Percentiles rank a stretch among this genome's conserved stretches.
phyloP scores from a whole-genome alignment of 2,797 vertebrate species.

The Poecilia velifera region DNA sequence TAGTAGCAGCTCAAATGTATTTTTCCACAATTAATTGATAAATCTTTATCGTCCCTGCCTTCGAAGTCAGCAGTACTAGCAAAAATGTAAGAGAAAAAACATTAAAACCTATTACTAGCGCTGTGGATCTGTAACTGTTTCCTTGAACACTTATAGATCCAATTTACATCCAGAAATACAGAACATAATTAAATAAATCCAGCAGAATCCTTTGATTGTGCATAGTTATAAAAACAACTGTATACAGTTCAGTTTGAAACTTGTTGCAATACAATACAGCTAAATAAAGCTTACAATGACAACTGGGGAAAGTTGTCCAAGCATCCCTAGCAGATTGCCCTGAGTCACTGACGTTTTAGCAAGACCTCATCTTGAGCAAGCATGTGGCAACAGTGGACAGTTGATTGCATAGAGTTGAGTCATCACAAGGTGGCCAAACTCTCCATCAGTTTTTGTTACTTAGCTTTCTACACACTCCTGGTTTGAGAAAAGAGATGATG shows the following conservation, averaged over 20 bases:
- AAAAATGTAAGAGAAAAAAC: not conserved
- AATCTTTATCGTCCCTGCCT: no score
- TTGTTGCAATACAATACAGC: not conserved
- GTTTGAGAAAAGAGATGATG: not conserved
- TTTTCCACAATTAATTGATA: not conserved
- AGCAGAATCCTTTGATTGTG: not conserved
- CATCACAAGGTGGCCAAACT: not conserved
- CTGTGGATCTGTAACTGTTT: not conserved
- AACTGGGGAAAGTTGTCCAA: not conserved
- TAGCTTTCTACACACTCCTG: not conserved
- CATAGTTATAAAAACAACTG: not conserved
- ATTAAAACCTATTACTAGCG: no score
- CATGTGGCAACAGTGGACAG: not conserved
- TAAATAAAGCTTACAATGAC: not conserved
- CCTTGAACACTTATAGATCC: not conserved
- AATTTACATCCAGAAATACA: not conserved
- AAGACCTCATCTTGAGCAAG: not conserved
- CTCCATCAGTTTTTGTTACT: conserved; percentile 2
- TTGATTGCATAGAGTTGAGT: conserved; percentile 3
- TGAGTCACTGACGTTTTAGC: not conserved
- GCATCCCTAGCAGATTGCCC: not conserved
- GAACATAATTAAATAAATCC: not conserved
- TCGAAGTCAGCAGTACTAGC: not conserved
- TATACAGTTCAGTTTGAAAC: not conserved
- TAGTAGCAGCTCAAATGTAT: not conserved